These are phyloP conservation scores for Semaprochilodus insignis DNA, from an alignment of 2,797 vertebrate species.

Conservation along the genomic window DNA sequence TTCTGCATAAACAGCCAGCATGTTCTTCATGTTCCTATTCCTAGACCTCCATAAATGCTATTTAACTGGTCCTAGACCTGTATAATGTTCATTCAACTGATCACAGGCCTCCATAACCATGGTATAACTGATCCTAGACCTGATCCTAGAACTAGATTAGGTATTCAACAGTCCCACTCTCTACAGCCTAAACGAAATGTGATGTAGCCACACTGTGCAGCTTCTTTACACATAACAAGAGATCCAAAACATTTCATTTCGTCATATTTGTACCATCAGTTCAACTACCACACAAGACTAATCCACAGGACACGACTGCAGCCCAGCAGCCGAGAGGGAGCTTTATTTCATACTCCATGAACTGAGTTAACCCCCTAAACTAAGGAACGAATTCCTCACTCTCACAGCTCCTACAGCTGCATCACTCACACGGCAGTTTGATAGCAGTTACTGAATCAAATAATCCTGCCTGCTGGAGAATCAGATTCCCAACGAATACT, in stretches of 20 bases:
- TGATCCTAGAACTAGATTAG: background rate
- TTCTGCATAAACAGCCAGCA: background rate
- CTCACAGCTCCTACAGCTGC: background rate
- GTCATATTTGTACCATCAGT: too few relatives aligned
- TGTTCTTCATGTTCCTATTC: background rate
- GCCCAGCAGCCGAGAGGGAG: too few relatives aligned
- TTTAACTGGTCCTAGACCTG: background rate
- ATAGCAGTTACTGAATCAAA: background rate
- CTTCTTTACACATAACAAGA: too few relatives aligned
- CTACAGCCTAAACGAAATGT: too few relatives aligned
- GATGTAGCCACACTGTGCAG: too few relatives aligned
- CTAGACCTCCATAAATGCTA: background rate
- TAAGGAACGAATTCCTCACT: background rate
- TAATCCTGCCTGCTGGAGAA: background rate
- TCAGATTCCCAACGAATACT: background rate
- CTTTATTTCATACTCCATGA: too few relatives aligned
- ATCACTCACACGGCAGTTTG: background rate
- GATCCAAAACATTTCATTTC: too few relatives aligned
- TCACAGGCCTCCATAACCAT: background rate
- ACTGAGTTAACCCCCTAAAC: background rate
- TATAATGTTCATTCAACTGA: background rate
- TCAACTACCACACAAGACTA: too few relatives aligned
- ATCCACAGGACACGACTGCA: too few relatives aligned
- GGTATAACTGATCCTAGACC: background rate
- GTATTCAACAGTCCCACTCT: too few relatives aligned